Base-by-base conservation (phyloP, 2,888 invertebrate genomes). In the Seira musarum region DNA sequence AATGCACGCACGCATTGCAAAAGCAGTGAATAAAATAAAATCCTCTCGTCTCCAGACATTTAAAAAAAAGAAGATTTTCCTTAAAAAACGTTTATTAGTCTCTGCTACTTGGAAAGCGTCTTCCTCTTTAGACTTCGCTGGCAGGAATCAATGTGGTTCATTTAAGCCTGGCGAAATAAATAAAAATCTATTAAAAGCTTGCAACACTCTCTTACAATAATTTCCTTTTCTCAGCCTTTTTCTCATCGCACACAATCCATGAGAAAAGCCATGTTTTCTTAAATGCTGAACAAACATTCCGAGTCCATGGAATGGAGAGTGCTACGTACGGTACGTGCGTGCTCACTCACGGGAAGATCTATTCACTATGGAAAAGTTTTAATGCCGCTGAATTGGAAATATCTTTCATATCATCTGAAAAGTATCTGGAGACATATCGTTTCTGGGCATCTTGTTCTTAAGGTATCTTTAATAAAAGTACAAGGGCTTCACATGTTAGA, bases 101-200 rank as follows among this genome's bases (percentile, higher is more conserved):
- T 49, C 49, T 49, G 6, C 49, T 49, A 8, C 49, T 8, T 5
- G 8, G 30, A 30, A 30, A 30, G 30, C 30, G 8, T 30, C 30
- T 30, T 30, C 8, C 15, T 49, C 49, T 49, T n/a, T n/a, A 8
- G 49, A 13, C 17, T 49, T 13, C 6, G 49, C 49, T 30, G 3
- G 21, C 5, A 22, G 60, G 21, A 60, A 60, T 60, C 60, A 60
- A 60, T 60, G 60, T 21, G 10, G 60, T 60, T n/a, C 49, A 13
- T 60, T 60, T 60, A 15, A 60, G 15, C 60, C 60, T 21, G 2
- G 60, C 15, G 49, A 49, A 30, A 49, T 49, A 60, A 60, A 60
- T 60, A 60, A 60, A 60, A 60, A 15, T 60, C 60, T 60, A 60
- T 60, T 60, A 60, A 60, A 60, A 60, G 60, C 19, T 60, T 60